Evolutionary conservation across 1,140 invertebrate species (phyloP), one percentile per base, ranked within the genome.

Genomic region (Andrena cerasifolii): DNA sequence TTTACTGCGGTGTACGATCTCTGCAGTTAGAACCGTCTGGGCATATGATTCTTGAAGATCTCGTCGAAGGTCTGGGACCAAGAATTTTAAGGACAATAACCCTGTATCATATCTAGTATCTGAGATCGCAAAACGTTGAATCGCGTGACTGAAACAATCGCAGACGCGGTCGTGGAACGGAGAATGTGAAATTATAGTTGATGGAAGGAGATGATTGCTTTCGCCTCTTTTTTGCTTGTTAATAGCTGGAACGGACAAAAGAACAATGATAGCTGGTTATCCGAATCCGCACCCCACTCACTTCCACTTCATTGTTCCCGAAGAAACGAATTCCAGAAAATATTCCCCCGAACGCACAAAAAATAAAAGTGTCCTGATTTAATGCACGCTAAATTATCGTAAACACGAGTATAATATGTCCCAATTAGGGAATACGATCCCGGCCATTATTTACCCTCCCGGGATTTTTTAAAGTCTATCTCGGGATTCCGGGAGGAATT

Each of bases 141-240:
- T 83, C 67, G 81, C 79, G 79, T 83, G 79, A 83, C 63, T 54
- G 54, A 73, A 78, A 83, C 79, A 83, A 81, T 83, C 82, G 74
- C 47, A 47, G 18, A 14, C 33, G 24, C 73, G 59, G 62, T 77
- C 65, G 63, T 28, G 47, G 40, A 79, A 72, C 77, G 49, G 14
- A 66, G 31, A 66, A 45, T 26, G 31, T 54, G 45, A 54, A 58
- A 76, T 76, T 76, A 49, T 59, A 68, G 43, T 49, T 65, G 54
- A 76, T 68, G 63, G 33, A 49, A 72, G 10, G 26, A 51, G n/a
- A 62, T 54, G 47, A 67, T 67, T 43, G 45, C 31, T 53, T 54
- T 77, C 73, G 12, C 66, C 61, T 63, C 4, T 70, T 76, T 80
- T 70, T 79, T 56, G 16, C 43, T 58, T 36, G 24, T 68, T 68